Conservation (phyloP, 2,113 vertebrate species). For the Pachyramphus minor region DNA sequence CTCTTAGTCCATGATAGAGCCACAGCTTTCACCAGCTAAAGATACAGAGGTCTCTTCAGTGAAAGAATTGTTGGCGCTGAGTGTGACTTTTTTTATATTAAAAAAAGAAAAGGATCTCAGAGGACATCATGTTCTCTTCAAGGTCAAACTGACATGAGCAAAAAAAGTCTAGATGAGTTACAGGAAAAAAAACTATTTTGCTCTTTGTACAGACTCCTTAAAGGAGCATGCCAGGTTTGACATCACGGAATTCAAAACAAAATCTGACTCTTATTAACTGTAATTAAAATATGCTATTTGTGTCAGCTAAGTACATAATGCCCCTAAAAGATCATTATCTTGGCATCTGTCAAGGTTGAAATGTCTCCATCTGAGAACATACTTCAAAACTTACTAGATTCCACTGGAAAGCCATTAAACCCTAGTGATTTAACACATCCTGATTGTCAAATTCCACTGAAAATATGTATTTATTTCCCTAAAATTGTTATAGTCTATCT, state of each 20-base stretch:
- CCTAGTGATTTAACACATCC: background rate
- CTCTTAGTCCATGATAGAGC: background rate
- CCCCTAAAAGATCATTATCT: slow-evolving; percentile 63
- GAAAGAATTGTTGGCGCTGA: slow-evolving; percentile 40
- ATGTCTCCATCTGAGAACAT: background rate
- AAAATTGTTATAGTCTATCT: background rate
- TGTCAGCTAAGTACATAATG: slow-evolving; percentile 69
- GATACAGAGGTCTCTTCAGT: background rate
- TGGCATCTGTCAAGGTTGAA: slow-evolving; percentile 23
- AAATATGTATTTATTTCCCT: background rate
- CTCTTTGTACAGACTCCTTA: slow-evolving; percentile 42
- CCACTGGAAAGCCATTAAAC: background rate
- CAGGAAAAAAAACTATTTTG: slow-evolving; percentile 16
- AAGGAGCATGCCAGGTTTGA: slow-evolving; percentile 61
- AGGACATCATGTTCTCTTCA: slow-evolving; percentile 65
- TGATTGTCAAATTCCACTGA: background rate
- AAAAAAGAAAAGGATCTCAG: background rate
- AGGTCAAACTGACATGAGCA: slow-evolving; percentile 74
- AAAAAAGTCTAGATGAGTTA: slow-evolving; percentile 56
- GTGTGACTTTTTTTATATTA: background rate
- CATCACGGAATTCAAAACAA: slow-evolving; percentile 66
- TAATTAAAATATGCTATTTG: slow-evolving; percentile 69
- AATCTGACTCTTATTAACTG: slow-evolving; percentile 72
- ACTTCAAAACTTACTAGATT: slow-evolving; percentile 8
- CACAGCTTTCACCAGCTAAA: slow-evolving; percentile 16